phyloP scores from a whole-genome alignment of 2,113 vertebrate genomes.

The Spea multiplicata region DNA sequence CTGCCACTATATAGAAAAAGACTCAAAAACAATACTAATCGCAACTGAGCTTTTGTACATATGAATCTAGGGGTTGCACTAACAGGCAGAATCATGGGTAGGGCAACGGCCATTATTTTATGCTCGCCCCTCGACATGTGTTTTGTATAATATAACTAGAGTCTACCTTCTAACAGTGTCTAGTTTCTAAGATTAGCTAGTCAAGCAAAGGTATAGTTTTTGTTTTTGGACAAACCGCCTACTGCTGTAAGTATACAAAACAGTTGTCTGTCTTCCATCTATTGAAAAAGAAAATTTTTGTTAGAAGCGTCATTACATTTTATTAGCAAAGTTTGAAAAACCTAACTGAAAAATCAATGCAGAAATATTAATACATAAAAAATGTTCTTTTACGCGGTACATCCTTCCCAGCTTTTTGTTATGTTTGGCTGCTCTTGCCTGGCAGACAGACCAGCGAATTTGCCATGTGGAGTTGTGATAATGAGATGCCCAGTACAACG shows the following conservation, averaged over 20 bases:
- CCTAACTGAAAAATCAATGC: constrained; percentile 46
- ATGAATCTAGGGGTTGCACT: too few species aligned
- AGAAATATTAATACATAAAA: constrained; percentile 41
- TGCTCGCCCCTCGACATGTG: too few species aligned
- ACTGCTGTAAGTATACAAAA: constrained; percentile 49
- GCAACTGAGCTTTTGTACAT: too few species aligned
- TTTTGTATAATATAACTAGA: too few species aligned
- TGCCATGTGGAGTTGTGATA: constrained; percentile 44
- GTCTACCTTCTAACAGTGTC: too few species aligned
- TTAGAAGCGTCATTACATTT: constrained; percentile 56
- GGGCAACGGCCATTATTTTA: too few species aligned
- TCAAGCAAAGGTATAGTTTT: too few species aligned
- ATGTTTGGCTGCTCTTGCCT: constrained; percentile 41
- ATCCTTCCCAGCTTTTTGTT: constrained; percentile 32
- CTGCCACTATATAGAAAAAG: too few species aligned
- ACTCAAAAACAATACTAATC: too few species aligned
- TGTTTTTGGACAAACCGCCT: constrained; percentile 34
- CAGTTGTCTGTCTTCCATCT: constrained; percentile 21
- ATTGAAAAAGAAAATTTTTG: constrained; percentile 55
- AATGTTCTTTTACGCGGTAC: constrained; percentile 40
- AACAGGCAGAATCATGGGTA: too few species aligned
- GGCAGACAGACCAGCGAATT: constrained; percentile 40
- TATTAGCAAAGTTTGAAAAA: constrained; percentile 52
- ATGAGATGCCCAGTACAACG: constrained; percentile 51
- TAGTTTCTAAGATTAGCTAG: too few species aligned